Evolutionary conservation across 1,140 invertebrate species (phyloP).

Genomic region (Calephelis virginiensis): DNA sequence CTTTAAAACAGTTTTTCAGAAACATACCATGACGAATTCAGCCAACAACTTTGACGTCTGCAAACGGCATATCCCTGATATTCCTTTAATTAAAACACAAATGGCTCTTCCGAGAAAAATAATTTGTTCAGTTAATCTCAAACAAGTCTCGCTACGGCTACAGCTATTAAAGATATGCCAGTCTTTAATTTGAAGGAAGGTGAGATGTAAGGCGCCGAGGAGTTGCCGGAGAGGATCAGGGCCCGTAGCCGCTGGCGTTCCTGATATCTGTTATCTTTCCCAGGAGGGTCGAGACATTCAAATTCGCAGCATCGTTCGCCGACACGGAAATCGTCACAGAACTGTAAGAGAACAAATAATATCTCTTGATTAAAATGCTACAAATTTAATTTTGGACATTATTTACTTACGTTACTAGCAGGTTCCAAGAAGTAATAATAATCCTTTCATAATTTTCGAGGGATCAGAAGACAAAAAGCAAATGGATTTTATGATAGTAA

Average conservation of each 20-base stretch:
- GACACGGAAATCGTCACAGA: conserved; percentile 87
- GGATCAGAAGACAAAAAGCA: too few species aligned
- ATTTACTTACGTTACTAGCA: too few species aligned
- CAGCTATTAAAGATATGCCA: conserved; percentile 54
- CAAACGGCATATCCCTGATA: background rate
- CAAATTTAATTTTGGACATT: too few species aligned
- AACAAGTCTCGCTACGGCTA: conserved; percentile 55
- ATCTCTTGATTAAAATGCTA: too few species aligned
- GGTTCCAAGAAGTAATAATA: too few species aligned
- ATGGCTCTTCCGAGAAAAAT: background rate
- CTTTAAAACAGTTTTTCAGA: too few species aligned
- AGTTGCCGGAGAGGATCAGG: conserved; percentile 79
- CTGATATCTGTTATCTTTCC: conserved; percentile 80
- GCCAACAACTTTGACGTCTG: background rate
- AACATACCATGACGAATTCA: too few species aligned
- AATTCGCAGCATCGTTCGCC: conserved; percentile 88
- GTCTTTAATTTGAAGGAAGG: conserved; percentile 49
- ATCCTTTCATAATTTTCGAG: too few species aligned
- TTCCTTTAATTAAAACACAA: background rate
- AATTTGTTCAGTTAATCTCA: conserved; percentile 35
- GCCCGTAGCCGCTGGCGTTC: conserved; percentile 78
- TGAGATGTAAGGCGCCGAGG: conserved; percentile 60
- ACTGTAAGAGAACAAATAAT: conserved; percentile 68
- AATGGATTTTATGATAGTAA: too few species aligned
- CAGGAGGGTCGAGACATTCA: conserved; percentile 85